Evolutionary conservation across 2,888 invertebrate species (phyloP), one percentile per base, ranked within the genome.

Genomic region (Anarsia innoxiella): DNA sequence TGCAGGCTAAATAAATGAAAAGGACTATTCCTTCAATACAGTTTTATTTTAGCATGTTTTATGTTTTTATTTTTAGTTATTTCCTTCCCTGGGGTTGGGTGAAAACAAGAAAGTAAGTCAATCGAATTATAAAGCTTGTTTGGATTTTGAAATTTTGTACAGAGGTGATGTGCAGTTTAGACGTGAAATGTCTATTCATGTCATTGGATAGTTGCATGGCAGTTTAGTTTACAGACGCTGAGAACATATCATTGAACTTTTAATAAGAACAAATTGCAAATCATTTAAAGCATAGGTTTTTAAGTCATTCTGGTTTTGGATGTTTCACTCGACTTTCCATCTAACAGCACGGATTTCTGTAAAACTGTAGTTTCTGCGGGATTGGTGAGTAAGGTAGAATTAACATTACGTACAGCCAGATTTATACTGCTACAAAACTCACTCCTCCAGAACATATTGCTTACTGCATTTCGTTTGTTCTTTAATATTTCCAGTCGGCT

Each of bases 101-200:
- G 75, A 63, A 67, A 76, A 63, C 72, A 73, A 74, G 58, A 75
- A 68, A 74, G 83, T 84, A 83, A 84, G 83, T 83, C 62, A 53
- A 51, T 56, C 58, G 60, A 57, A 53, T 59, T 66, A 62, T 65
- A 62, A 56, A 62, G 65, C 62, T 76, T 68, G 68, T 71, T 54
- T 58, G 74, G 53, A 57, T 51, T 70, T 64, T 63, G 60, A 49
- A 51, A 42, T 45, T 53, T 56, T 51, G 53, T 58, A 49, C 42
- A 51, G 51, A 52, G 64, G 64, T 65, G 65, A 58, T 59, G 45
- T 64, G 59, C 52, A 53, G 44, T 51, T 39, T 33, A 49, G 51
- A 49, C 45, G 49, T 58, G 51, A 45, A 42, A 45, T 49, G 36
- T 42, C 45, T 40, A 43, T 49, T 48, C 41, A 49, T 28, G 34